phyloP scores from a whole-genome alignment of 2,797 vertebrate genomes.

The Malacoctenus gilli region DNA sequence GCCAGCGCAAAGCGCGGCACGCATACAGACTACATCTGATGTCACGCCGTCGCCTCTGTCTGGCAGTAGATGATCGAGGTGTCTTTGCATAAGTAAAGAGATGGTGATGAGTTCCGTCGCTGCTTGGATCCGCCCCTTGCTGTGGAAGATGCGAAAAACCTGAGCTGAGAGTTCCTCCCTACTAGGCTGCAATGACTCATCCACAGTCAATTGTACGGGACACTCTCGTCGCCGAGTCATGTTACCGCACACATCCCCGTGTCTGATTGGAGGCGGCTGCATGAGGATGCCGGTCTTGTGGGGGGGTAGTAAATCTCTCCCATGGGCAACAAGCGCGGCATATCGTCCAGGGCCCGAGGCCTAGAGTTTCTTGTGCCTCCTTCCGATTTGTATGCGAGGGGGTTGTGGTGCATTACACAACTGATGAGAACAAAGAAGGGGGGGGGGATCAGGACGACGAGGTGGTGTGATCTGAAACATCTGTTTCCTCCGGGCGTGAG shows the following conservation, averaged over 20 bases:
- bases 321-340: too few relatives aligned
- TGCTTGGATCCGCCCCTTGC: too few relatives aligned
- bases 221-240: conserved; percentile 39
- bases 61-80: too few relatives aligned
- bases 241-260: conserved; percentile 4
- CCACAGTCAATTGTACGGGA: conserved; percentile 14
- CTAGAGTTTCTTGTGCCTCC: too few relatives aligned
- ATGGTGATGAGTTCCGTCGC: conserved; percentile 18
- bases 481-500: conserved; percentile 1
- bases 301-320: too few relatives aligned
- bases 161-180: conserved; percentile 17
- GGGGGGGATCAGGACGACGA: too few relatives aligned
- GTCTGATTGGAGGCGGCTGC: conserved; percentile 1
- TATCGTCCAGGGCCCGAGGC: too few relatives aligned
- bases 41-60: too few relatives aligned
- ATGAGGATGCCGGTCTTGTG: too few relatives aligned
- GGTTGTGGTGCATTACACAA: conserved; percentile 9
- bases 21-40: conserved; percentile 8
- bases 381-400: too few relatives aligned
- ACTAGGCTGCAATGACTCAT: conserved; percentile 48
- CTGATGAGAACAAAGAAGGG: too few relatives aligned
- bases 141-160: conserved; percentile 20
- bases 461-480: neutral
- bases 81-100: too few relatives aligned
- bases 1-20: conserved; percentile 29